phyloP scores from a whole-genome alignment of 2,888 invertebrate species.

The Caenorhabditis wallacei region DNA sequence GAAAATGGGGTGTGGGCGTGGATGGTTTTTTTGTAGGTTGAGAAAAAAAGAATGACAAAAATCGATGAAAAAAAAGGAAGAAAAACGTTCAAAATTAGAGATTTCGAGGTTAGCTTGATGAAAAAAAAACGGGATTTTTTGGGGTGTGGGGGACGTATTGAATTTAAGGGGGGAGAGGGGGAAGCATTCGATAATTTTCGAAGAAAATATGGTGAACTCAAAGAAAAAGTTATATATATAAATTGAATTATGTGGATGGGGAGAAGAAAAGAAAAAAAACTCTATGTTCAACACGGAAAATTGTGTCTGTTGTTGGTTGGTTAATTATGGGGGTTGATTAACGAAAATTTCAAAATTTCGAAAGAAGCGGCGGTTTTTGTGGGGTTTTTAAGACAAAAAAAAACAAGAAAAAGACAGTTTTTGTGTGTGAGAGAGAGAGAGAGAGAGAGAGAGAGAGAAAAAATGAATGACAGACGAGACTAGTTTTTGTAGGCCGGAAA shows the following conservation, averaged over 20 bases:
- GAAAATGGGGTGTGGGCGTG: constrained; percentile 3
- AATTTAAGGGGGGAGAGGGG: constrained; percentile 1
- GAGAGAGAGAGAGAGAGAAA: too few species aligned
- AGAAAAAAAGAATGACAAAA: constrained; percentile 31
- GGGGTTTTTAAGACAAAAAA: constrained; percentile 9
- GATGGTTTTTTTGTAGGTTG: constrained; percentile 32
- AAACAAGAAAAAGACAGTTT: constrained; percentile 26
- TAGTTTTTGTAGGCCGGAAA: constrained; percentile 21
- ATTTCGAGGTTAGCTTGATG: constrained; percentile 55
- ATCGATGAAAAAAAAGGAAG: constrained; percentile 38
- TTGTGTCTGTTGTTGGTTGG: constrained; percentile 41
- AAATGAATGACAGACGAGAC: constrained; percentile 20
- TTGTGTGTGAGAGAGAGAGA: constrained; percentile 1
- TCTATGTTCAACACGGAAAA: constrained; percentile 61
- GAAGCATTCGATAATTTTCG: constrained; percentile 59
- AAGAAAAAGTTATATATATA: constrained; percentile 7
- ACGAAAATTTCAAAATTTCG: constrained; percentile 6
- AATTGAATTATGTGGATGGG: constrained; percentile 9
- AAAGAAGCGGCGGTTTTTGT: constrained; percentile 30
- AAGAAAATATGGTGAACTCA: constrained; percentile 55
- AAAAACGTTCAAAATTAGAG: constrained; percentile 31
- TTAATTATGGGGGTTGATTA: not conserved
- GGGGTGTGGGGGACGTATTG: constrained; percentile 32
- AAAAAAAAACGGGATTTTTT: constrained; percentile 37
- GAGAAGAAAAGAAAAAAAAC: constrained; percentile 8